Evolutionary conservation across 2,888 invertebrate species (phyloP).

Genomic region (Lacanobia wlatinum): DNA sequence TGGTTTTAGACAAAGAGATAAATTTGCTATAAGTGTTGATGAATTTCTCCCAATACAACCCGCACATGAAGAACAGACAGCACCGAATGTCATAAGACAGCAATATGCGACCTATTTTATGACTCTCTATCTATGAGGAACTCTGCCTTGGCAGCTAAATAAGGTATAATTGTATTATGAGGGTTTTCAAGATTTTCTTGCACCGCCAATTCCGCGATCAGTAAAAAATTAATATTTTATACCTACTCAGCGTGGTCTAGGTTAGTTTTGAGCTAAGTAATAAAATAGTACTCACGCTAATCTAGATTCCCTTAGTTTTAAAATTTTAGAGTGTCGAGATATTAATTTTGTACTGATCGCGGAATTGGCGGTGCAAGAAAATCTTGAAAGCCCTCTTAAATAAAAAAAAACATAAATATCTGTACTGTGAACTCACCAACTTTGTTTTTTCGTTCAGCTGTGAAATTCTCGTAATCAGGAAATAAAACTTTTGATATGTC

Average conservation of each 20-base stretch:
- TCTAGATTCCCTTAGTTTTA: constrained; percentile 51
- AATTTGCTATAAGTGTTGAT: constrained; percentile 57
- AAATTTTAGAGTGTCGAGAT: constrained; percentile 52
- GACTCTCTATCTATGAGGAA: constrained; percentile 59
- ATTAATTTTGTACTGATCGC: constrained; percentile 39
- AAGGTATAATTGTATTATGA: constrained; percentile 48
- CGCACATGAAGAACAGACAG: constrained; percentile 2
- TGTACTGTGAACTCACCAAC: constrained; percentile 48
- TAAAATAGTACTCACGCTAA: constrained; percentile 53
- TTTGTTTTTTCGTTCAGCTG: constrained; percentile 54
- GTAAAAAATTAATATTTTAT: constrained; percentile 29
- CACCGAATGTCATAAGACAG: constrained; percentile 59
- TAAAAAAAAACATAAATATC: constrained; percentile 40
- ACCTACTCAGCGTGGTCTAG: constrained; percentile 23
- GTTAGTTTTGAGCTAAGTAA: constrained; percentile 40
- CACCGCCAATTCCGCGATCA: neutral
- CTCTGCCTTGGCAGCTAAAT: constrained; percentile 58
- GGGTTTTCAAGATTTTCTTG: neutral
- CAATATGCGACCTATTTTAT: constrained; percentile 55
- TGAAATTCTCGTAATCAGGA: constrained; percentile 50
- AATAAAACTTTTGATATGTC: constrained; percentile 47
- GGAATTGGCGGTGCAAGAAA: no score
- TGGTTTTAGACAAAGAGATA: constrained; percentile 47
- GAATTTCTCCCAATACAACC: constrained; percentile 46
- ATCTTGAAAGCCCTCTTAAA: neutral